phyloP scores from a whole-genome alignment of 2,888 invertebrate species.

The Trichogramma dendrolimi region DNA sequence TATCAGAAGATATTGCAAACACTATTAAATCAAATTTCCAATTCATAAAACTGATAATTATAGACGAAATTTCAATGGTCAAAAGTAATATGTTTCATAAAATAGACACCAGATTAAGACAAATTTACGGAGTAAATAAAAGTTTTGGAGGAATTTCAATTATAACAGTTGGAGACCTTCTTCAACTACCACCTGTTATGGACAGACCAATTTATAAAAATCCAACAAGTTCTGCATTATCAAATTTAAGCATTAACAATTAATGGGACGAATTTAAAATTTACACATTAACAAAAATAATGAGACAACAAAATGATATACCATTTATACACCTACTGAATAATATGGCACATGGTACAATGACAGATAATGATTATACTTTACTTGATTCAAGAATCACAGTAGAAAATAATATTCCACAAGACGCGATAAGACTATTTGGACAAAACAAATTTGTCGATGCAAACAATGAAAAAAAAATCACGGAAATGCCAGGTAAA shows the following conservation, averaged over 20 bases:
- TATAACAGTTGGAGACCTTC: conserved; percentile 42
- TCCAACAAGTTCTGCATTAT: no score
- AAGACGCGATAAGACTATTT: no score
- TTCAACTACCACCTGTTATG: conserved; percentile 41
- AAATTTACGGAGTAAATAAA: conserved; percentile 37
- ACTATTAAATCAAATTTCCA: no score
- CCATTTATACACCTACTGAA: conserved; percentile 35
- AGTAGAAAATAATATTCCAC: no score
- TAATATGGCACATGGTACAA: conserved; percentile 31
- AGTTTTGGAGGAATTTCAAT: conserved; percentile 41
- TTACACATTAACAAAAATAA: conserved; percentile 32
- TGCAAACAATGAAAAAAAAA: no score
- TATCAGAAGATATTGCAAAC: no score
- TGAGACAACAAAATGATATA: conserved; percentile 39
- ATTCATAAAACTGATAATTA: conserved; percentile 37
- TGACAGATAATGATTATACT: conserved; percentile 31
- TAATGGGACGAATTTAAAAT: no score
- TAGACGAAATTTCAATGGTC: conserved; percentile 45
- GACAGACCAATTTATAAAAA: conserved; percentile 35
- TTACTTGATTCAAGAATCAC: no score
- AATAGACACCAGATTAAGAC: no score
- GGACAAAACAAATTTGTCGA: no score
- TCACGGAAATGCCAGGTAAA: no score
- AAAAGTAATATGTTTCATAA: conserved; percentile 34
- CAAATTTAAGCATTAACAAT: no score